Conservation (phyloP, 2,113 vertebrate genomes). For the Falcunculus frontatus region DNA sequence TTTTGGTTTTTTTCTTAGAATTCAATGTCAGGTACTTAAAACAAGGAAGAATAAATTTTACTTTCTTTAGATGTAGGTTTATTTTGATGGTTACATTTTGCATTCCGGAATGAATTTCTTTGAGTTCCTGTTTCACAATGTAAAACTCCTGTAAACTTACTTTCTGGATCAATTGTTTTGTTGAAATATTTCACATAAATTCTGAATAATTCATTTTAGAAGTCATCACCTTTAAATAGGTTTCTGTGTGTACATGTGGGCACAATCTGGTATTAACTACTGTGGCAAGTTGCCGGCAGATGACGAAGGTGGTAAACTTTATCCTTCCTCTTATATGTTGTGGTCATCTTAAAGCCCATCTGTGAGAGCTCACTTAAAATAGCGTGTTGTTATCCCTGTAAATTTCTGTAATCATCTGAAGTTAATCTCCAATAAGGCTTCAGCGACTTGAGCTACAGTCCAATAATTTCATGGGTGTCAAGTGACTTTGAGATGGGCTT, state of each 20-base stretch:
- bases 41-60: not conserved
- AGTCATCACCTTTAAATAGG: not conserved
- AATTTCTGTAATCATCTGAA: constrained; percentile 7
- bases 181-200: not conserved
- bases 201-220: not conserved
- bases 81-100: not conserved
- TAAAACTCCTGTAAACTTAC: not conserved
- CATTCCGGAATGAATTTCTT: not conserved
- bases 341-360: not conserved
- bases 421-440: not conserved
- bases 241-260: not conserved
- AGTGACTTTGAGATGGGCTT: not conserved
- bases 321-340: not conserved
- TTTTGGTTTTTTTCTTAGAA: not conserved
- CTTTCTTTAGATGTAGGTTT: not conserved
- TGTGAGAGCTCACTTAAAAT: constrained; percentile 9
- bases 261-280: not conserved
- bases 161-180: not conserved
- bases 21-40: not conserved
- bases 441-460: not conserved
- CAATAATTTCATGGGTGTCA: not conserved
- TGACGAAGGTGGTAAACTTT: not conserved
- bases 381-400: not conserved
- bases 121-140: not conserved
- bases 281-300: not conserved